Base-by-base conservation (phyloP, 2,797 vertebrate genomes). In the Amphiprion clarkii region DNA sequence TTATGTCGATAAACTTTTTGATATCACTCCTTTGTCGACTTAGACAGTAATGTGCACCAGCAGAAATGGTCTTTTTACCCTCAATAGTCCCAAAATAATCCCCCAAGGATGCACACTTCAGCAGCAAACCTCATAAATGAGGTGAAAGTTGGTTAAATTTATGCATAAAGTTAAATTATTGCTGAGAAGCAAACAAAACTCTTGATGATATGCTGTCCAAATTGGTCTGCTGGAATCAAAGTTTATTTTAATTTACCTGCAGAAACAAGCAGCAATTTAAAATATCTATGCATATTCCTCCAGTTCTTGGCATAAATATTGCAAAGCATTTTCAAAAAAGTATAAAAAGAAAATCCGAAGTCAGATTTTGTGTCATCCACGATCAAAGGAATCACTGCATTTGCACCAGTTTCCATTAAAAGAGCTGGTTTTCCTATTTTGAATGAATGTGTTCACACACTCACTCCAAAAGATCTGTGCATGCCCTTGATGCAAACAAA, bases 401-500 rank as follows among this genome's bases (percentile, higher is more conserved):
- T 4, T 42, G 40, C 16, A 3, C 19, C 46, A 7, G 2, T 19
- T 19, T 7, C 7, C n/a, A 19, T 49, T 14, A 46, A 58, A 63
- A 58, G 11, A 27, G 51, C 49, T 36, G n/a, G 7, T 48, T 72
- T 74, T 67, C 27, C 11, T 58, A 1, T 74, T 76, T 54, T 56
- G 21, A 46, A 27, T 3, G 5, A 57, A 23, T 23, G 23, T 23
- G 31, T 66, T 31, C 2, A 2, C 46, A 25, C 39, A 54, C 51
- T 52, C 55, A 11, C 52, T 33, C n/a, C 60, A 29, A 72, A 66
- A 56, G 21, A 62, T 68, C 39, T 46, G 7, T 46, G 59, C 44
- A 58, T 66, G 58, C 70, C 71, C 63, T 83, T 75, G 57, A 5
- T 74, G 11, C 0, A 1, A 57, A 69, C 6, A 78, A 55, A 72